phyloP scores from a whole-genome alignment of 2,797 vertebrate genomes.

The Hybognathus amarus region DNA sequence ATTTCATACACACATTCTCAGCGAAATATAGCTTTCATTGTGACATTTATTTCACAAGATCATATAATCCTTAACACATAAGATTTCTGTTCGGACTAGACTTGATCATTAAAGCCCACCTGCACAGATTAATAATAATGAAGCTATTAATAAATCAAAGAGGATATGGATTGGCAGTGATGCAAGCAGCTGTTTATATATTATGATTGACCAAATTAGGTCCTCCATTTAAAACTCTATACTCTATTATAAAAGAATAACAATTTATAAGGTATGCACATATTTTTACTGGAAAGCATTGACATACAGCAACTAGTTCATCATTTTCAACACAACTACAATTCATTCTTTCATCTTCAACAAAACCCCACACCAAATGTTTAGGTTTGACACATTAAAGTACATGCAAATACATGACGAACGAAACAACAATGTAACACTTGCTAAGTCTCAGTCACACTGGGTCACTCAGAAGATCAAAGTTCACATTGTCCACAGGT shows the following conservation, averaged over 20 bases:
- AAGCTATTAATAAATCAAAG: background rate
- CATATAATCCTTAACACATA: background rate
- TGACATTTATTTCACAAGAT: background rate
- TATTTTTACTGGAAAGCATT: background rate
- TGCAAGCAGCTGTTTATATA: background rate
- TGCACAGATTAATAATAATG: background rate
- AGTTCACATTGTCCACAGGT: slow-evolving; percentile 18
- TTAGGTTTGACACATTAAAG: background rate
- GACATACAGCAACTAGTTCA: background rate
- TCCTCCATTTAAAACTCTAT: background rate
- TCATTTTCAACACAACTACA: background rate
- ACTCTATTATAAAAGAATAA: too few relatives aligned
- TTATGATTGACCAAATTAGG: background rate
- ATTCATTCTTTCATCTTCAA: background rate
- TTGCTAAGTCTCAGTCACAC: background rate
- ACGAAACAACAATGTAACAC: background rate
- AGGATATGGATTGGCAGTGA: background rate
- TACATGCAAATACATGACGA: background rate
- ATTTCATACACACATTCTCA: slow-evolving; percentile 5
- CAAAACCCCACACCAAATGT: background rate
- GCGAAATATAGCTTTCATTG: background rate
- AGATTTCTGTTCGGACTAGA: background rate
- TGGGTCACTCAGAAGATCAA: slow-evolving; percentile 3
- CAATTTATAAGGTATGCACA: background rate
- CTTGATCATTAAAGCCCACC: background rate